Evolutionary conservation across 2,888 invertebrate genomes (phyloP), one percentile per base, ranked within the genome.

Genomic region (Drosophila quinaria): DNA sequence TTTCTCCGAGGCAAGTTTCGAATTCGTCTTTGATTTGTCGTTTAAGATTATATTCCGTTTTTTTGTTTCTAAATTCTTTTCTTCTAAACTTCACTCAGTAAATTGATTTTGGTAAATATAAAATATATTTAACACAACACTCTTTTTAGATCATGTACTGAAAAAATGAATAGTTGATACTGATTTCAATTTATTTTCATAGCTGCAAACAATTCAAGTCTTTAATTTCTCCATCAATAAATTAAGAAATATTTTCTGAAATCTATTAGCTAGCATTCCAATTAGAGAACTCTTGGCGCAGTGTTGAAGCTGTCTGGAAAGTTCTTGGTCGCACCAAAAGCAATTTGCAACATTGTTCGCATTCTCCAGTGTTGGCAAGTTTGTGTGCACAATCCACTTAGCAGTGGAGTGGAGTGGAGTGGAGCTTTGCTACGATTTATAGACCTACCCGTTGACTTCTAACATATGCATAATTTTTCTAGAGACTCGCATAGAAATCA

Each of bases 391-490:
- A 66, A 67, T 71, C 51, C 54, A 79, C 61, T 70, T 69, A 77
- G 29, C 10, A 39, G n/a, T 19, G 29, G 13, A 39, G n/a, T 19
- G 6, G 37, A 17, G 54, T 25, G 6, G 54, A 17, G 54, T 25
- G 5, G 9, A 42, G 31, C 71, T 69, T 62, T 52, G 41, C 13
- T 25, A 39, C 41, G 76, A 84, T 84, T 84, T 89, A 84, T 89
- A 66, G 89, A 84, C 85, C 82, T 70, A 50, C 70, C 69, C 82
- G 87, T 74, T 81, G 87, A 85, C 89, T 85, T 68, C 76, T 89
- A 89, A 58, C 87, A 87, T 89, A 84, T 87, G 87, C 82, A 84
- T 84, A 89, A 87, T 84, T 89, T 84, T 89, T 84, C 89, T 85
- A 79, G 83, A 72, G 76, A 64, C 65, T 67, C 61, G 78, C 81